Base-by-base conservation (phyloP, 92 coral and sea anemone genomes). In the Epizoanthus ramosus region DNA sequence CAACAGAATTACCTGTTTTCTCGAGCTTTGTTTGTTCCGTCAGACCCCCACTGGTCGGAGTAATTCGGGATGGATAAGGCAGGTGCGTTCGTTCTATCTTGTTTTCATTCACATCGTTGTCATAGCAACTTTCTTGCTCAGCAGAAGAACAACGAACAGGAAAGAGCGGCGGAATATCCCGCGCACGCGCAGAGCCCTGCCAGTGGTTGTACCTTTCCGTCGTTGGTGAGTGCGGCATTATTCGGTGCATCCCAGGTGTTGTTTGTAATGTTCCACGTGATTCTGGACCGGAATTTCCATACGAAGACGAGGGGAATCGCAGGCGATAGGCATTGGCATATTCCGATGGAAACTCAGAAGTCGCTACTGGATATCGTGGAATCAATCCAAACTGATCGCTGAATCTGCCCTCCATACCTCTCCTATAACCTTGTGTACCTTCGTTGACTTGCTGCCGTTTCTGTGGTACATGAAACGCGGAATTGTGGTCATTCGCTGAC, bases 381-480 rank as follows among this genome's bases (percentile, higher is more conserved):
- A 37, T 19, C 70, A 77, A 19, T 37, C 82, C 82, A 22, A 77
- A 77, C 43, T 63, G 82, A 28, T 77, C 70, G 33, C 58, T 19
- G 50, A 77, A 61, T 6, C 71, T 77, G 21, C 57, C 23, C 39
- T 77, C 71, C 41, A 77, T 22, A n/a, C 41, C 66, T 77, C 71
- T 43, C 21, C 59, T 39, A 43, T 63, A 77, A 3, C 63, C 82
- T 14, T 25, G 71, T 59, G 82, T 6, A 8, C 82, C 47, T 18
- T 77, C 82, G 47, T 15, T 77, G 2, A 22, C 35, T 28, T 35
- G 82, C 16, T 61, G 82, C 6, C 82, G 82, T 77, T 77, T 77
- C 22, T 39, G 82, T 3, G 82, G 82, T 41, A 77, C 82, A 19
- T 77, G 82, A 63, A 77, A 77, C 35, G 82, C 82, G 8, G 82